phyloP scores from a whole-genome alignment of 2,888 invertebrate species.

The Hoplodrina blanda region DNA sequence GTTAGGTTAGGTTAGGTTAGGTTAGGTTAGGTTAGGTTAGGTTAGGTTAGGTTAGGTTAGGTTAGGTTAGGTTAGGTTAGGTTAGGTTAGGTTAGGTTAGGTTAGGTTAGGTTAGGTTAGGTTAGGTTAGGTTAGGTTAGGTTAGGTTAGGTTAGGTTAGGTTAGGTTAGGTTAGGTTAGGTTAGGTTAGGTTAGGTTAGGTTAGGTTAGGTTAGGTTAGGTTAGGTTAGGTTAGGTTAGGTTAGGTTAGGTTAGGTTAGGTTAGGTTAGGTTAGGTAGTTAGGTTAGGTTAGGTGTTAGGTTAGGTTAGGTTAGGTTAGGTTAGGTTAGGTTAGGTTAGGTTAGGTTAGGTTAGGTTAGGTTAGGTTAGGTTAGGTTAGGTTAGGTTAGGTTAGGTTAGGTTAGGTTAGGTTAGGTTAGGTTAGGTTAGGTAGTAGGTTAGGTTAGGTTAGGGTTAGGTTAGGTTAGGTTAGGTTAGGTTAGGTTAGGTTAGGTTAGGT shows the following conservation, averaged over 20 bases:
- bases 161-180: slow-evolving; percentile 57
- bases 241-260: slow-evolving; percentile 52
- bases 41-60: slow-evolving; percentile 37
- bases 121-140: slow-evolving; percentile 39
- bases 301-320: slow-evolving; percentile 50
- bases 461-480: slow-evolving; percentile 18
- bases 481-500: slow-evolving; percentile 56
- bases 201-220: slow-evolving; percentile 45
- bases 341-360: slow-evolving; percentile 47
- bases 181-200: slow-evolving; percentile 49
- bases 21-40: slow-evolving; percentile 30
- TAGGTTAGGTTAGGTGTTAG: no score
- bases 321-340: slow-evolving; percentile 44
- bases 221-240: slow-evolving; percentile 55
- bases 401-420: slow-evolving; percentile 19
- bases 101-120: slow-evolving; percentile 46
- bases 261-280: slow-evolving; percentile 47
- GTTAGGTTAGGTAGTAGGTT: no score
- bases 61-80: slow-evolving; percentile 32
- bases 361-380: slow-evolving; percentile 53
- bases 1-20: slow-evolving; percentile 36
- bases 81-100: slow-evolving; percentile 38
- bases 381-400: slow-evolving; percentile 26
- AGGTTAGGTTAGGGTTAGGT: no score
- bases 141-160: slow-evolving; percentile 54